Percentiles rank a stretch among this genome's conserved stretches.
phyloP scores from a whole-genome alignment of 2,797 vertebrate species.

The Microcaecilia unicolor region DNA sequence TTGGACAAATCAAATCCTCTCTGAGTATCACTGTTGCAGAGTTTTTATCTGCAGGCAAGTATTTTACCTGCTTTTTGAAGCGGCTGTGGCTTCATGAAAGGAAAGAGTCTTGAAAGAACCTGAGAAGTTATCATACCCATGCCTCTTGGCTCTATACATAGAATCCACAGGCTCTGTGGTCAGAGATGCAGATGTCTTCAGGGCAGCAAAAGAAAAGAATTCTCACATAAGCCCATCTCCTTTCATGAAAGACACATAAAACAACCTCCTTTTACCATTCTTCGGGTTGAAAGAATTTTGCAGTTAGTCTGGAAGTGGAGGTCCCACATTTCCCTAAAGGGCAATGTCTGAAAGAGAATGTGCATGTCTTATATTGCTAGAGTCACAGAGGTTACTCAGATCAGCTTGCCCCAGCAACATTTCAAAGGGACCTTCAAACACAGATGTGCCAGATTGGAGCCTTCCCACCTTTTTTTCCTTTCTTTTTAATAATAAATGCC shows the following conservation, averaged over 20 bases:
- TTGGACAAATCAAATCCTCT: no score
- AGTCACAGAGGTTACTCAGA: not conserved
- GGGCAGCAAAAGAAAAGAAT: not conserved
- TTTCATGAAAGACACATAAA: no score
- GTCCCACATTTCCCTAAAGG: not conserved
- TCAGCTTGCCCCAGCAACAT: slow-evolving; percentile 1
- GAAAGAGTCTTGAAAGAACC: not conserved
- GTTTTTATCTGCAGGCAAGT: no score
- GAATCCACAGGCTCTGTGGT: not conserved
- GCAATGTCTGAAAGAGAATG: not conserved
- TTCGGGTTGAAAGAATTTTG: not conserved
- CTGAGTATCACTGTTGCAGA: no score
- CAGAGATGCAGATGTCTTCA: slow-evolving; percentile 4
- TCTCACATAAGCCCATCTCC: not conserved
- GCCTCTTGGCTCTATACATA: not conserved
- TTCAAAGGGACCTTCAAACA: not conserved
- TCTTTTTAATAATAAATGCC: no score
- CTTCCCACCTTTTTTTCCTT: no score
- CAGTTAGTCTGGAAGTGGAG: not conserved
- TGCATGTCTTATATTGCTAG: not conserved
- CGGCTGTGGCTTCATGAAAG: not conserved
- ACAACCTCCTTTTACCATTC: no score
- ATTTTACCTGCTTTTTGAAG: no score
- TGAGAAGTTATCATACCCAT: not conserved
- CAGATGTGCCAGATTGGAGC: no score